Conservation (phyloP, 2,113 vertebrate species). For the Sigmodon hispidus region DNA sequence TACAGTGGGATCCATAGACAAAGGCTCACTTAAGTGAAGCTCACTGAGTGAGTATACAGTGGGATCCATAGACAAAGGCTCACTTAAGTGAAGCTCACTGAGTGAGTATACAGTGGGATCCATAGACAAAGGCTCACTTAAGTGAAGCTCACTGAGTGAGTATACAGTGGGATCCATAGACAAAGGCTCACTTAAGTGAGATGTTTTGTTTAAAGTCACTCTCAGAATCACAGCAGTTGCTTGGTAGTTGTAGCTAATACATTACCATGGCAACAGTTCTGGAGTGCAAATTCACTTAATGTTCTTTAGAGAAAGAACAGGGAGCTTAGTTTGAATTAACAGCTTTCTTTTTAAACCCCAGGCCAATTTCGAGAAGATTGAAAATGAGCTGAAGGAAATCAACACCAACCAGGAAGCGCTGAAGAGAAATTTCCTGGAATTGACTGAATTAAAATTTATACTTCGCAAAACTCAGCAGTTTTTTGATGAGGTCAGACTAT, state of each 20-base stretch:
- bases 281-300: neutral
- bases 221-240: neutral
- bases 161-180: no score
- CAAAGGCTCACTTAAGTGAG: constrained; percentile 52
- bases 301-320: neutral
- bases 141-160: no score
- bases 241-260: neutral
- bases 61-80: no score
- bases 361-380: constrained; percentile 99
- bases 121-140: no score
- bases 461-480: constrained; percentile 98
- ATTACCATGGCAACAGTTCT: neutral
- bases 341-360: constrained; percentile 71
- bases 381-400: constrained; percentile 98
- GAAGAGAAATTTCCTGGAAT: constrained; percentile 98
- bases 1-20: no score
- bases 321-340: constrained; percentile 20
- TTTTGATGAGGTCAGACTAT: constrained; percentile 97
- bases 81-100: no score
- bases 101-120: no score
- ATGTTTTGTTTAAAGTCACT: neutral
- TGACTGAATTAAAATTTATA: constrained; percentile 98
- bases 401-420: constrained; percentile 99
- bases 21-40: no score
- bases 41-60: no score